Evolutionary conservation across 2,113 vertebrate genomes (phyloP).

Genomic region (Uropsilus gracilis): DNA sequence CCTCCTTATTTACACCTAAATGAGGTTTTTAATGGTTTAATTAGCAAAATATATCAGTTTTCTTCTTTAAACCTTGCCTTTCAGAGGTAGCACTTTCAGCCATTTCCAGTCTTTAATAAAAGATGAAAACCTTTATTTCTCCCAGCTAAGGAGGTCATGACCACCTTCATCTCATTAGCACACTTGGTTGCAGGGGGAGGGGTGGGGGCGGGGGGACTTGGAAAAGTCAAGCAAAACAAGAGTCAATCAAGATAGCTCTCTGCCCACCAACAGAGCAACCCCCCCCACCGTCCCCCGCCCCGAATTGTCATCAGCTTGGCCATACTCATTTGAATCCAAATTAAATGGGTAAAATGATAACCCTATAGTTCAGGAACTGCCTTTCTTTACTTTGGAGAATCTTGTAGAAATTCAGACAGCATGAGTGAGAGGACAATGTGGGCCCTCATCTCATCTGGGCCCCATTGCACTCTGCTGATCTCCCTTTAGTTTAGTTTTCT

Average conservation of each 20-base stretch:
- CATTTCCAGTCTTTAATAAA: conserved; percentile 83
- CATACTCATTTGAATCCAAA: background rate
- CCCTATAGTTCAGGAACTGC: background rate
- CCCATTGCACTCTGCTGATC: background rate
- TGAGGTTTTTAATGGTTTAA: conserved; percentile 84
- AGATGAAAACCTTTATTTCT: conserved; percentile 80
- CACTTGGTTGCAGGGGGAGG: too few relatives aligned
- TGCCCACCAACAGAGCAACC: background rate
- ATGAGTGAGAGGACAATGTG: background rate
- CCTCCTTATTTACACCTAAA: conserved; percentile 87
- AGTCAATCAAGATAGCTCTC: background rate
- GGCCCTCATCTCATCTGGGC: too few relatives aligned
- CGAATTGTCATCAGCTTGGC: background rate
- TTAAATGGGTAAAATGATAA: background rate
- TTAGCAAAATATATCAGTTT: conserved; percentile 84
- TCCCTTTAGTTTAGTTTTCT: background rate
- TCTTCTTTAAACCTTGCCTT: conserved; percentile 76
- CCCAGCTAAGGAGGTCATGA: conserved; percentile 40
- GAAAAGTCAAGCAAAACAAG: conserved; percentile 34
- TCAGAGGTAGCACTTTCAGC: conserved; percentile 75
- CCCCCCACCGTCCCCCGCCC: background rate
- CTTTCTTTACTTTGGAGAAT: background rate
- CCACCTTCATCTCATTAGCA: background rate
- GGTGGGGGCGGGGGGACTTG: background rate
- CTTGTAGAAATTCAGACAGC: background rate